Base-by-base conservation (phyloP, 2,888 invertebrate genomes). In the Monoplex corrugatus region DNA sequence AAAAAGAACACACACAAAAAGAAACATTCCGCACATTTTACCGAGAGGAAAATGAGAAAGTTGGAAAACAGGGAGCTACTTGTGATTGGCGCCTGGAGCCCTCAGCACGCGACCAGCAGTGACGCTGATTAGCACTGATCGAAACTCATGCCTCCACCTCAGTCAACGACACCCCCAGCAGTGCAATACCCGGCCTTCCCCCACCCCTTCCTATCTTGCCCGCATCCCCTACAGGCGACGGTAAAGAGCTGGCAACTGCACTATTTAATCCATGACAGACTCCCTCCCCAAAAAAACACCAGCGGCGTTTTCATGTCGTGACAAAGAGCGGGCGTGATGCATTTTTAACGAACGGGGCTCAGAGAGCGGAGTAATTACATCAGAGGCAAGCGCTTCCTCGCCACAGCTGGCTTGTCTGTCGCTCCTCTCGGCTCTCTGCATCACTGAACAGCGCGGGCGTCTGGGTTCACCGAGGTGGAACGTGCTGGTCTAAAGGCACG, bases 341-440 rank as follows among this genome's bases (percentile, higher is more conserved):
- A 68, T 68, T 68, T 68, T 68, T 68, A 68, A 68, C 63, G 63
- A 68, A n/a, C 63, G 6, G 63, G 63, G 28, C 63, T 68, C 63
- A 68, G 63, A 28, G 63, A 68, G 28, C 63, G 63, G 63, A 68
- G 63, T 68, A 68, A 68, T 68, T 68, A 28, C 63, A 68, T 68
- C 63, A 68, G 63, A 68, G 63, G 28, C 63, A 68, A 68, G 63
- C 28, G 63, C 28, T 68, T 68, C 63, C 23, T 68, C 63, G n/a
- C 63, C 1, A n/a, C 63, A 28, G 63, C 63, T 68, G 63, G 28
- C 28, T 16, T 68, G 19, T 68, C 63, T 16, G 63, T 28, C 63
- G 23, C 28, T 68, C 23, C 28, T 68, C 63, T 68, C n/a, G 19
- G 63, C 63, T 23, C n/a, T 6, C 63, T 68, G 63, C 63, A 28